Percentiles rank a stretch among this genome's conserved stretches.
Evolutionary conservation across 2,113 vertebrate species (phyloP).

Genomic region (Anarrhichthys ocellatus): DNA sequence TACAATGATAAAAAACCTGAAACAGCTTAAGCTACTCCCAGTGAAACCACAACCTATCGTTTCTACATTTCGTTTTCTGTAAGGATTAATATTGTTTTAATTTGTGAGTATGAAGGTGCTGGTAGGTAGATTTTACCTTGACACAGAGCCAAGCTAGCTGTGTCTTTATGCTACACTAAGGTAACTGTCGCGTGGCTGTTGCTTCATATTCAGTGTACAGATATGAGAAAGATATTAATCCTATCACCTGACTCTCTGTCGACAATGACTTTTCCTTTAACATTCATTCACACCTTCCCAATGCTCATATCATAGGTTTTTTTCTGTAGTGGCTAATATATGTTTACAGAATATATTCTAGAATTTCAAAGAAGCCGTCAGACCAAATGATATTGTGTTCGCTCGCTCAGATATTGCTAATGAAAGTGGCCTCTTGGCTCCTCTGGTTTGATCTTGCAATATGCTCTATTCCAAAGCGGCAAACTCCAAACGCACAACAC

Average conservation of each 20-base stretch:
- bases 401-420: conserved; percentile 27
- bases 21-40: not conserved
- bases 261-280: not conserved
- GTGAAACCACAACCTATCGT: no score
- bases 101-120: no score
- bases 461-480: conserved; percentile 16
- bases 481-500: conserved; percentile 1
- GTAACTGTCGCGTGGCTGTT: no score
- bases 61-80: no score
- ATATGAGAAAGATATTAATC: not conserved
- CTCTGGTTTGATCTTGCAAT: conserved; percentile 4
- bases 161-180: not conserved
- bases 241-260: not conserved
- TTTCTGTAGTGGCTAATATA: no score
- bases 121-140: no score
- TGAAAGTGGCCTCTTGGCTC: conserved; percentile 24
- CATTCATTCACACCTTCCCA: not conserved
- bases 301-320: not conserved
- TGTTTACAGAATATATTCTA: no score
- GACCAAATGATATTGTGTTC: conserved; percentile 1
- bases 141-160: no score
- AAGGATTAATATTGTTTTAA: no score
- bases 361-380: no score
- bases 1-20: not conserved
- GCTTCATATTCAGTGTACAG: not conserved